Percentiles rank a stretch among this genome's conserved stretches.
These are phyloP conservation scores for Ferrisia virgata DNA, from an alignment of 2,888 invertebrate species.

Conservation along the genomic window DNA sequence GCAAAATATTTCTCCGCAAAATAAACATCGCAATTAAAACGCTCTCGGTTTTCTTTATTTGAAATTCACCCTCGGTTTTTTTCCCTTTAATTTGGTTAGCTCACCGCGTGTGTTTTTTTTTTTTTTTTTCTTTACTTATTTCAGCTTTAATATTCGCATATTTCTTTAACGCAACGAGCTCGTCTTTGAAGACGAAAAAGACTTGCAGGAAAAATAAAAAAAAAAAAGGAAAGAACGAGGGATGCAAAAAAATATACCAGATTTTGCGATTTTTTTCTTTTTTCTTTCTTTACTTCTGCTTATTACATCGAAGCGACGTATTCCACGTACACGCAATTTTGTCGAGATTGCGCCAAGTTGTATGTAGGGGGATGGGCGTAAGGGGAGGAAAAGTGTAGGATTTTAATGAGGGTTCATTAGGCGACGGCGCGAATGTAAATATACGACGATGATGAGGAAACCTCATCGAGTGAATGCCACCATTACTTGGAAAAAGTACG, in stretches of 20 bases:
- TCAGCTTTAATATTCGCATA: conserved; percentile 6
- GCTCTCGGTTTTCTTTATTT: neutral
- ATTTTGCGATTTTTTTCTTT: neutral
- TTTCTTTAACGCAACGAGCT: neutral
- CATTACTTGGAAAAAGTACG: neutral
- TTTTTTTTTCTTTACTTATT: neutral
- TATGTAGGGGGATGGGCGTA: too few species aligned
- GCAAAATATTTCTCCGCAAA: conserved; percentile 12
- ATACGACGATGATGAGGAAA: neutral
- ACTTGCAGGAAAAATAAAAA: neutral
- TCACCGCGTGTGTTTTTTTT: neutral
- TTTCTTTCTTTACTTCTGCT: too few species aligned
- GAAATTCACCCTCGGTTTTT: neutral
- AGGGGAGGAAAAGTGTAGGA: neutral
- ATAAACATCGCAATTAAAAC: conserved; percentile 32
- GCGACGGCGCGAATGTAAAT: neutral
- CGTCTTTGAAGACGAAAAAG: neutral
- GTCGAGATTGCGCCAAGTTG: neutral
- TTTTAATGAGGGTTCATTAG: conserved; percentile 31
- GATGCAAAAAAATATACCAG: neutral
- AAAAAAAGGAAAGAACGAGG: neutral
- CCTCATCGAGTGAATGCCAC: neutral
- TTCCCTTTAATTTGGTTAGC: neutral
- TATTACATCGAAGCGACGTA: too few species aligned
- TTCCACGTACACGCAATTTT: neutral